Evolutionary conservation across 2,888 invertebrate genomes (phyloP), one percentile per base, ranked within the genome.

Genomic region (Scaptomyza tumidula): DNA sequence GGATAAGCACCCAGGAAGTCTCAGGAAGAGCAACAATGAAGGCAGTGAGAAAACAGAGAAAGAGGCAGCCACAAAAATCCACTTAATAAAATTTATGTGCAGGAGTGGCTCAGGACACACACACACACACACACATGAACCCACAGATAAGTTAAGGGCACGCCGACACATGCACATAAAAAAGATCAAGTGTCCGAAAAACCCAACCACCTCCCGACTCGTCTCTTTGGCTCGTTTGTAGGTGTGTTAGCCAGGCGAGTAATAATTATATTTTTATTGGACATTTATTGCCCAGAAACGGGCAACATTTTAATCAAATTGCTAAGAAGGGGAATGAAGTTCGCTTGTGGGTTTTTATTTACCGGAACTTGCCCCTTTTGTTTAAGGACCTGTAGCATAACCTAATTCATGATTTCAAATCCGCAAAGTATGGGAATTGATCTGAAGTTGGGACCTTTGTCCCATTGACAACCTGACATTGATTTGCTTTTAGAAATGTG

Each of bases 201-300:
- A 35, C 56, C 58, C 56, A 71, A 62, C 62, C 59, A 44, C 56
- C 68, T 71, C 57, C 43, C 37, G 19, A n/a, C 9, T 41, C 19
- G 19, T 4, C 33, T 58, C 35, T 31, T 11, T 57, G 13, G 16
- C 10, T 29, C 24, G 59, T 9, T 65, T 64, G 80, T 76, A 83
- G 76, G 84, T 79, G 81, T 82, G 88, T 75, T 75, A 79, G 80
- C 79, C 82, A 71, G 78, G 79, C 76, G 86, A 82, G 89, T 89
- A 89, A 89, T 89, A 90, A 90, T 90, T 90, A 90, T 90, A 89
- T 89, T 88, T 90, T 90, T 90, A 90, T 90, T 90, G 87, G 90
- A 90, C 90, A 90, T 90, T 90, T 90, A 90, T 90, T 90, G 89
- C 90, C 83, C 85, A 71, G 69, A 78, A 72, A 63, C 68, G 71